These are phyloP conservation scores for Oscheius sp. DNA, from an alignment of 2,888 invertebrate genomes.

Conservation along the genomic window DNA sequence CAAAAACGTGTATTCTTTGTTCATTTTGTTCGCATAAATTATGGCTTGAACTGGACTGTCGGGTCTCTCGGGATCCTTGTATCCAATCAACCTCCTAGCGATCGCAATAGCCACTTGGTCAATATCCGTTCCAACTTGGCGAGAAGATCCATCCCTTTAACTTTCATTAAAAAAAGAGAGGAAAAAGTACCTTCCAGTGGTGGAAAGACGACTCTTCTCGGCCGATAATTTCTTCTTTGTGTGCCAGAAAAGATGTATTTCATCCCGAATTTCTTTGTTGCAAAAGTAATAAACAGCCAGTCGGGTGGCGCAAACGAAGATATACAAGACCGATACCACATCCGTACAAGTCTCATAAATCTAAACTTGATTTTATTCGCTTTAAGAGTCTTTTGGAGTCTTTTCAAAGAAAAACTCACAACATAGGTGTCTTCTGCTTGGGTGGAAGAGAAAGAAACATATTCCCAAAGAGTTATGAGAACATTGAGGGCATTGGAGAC, in stretches of 20 bases:
- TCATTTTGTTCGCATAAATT: slow-evolving; percentile 31
- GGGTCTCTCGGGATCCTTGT: slow-evolving; percentile 17
- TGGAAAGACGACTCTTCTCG: slow-evolving; percentile 5
- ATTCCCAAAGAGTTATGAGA: slow-evolving; percentile 66
- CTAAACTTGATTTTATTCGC: slow-evolving; percentile 36
- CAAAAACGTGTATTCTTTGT: slow-evolving; percentile 13
- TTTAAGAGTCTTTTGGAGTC: neutral
- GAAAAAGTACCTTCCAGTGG: slow-evolving; percentile 4
- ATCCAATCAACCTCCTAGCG: slow-evolving; percentile 47
- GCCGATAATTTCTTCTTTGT: neutral
- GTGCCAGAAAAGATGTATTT: slow-evolving; percentile 35
- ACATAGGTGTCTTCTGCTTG: slow-evolving; percentile 55
- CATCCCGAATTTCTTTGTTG: slow-evolving; percentile 58
- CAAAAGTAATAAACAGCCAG: slow-evolving; percentile 61
- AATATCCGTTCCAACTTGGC: slow-evolving; percentile 61
- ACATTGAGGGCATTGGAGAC: slow-evolving; percentile 66
- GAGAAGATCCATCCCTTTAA: slow-evolving; percentile 38
- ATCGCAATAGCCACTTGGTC: slow-evolving; percentile 66
- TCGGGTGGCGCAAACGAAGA: slow-evolving; percentile 65
- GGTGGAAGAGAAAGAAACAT: slow-evolving; percentile 59
- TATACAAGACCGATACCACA: slow-evolving; percentile 63
- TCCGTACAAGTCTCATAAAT: slow-evolving; percentile 66
- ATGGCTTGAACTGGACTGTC: slow-evolving; percentile 35
- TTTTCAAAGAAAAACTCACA: too few relatives aligned
- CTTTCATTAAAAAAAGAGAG: neutral